phyloP scores from a whole-genome alignment of 2,888 invertebrate genomes.

The Horisme vitalbata region DNA sequence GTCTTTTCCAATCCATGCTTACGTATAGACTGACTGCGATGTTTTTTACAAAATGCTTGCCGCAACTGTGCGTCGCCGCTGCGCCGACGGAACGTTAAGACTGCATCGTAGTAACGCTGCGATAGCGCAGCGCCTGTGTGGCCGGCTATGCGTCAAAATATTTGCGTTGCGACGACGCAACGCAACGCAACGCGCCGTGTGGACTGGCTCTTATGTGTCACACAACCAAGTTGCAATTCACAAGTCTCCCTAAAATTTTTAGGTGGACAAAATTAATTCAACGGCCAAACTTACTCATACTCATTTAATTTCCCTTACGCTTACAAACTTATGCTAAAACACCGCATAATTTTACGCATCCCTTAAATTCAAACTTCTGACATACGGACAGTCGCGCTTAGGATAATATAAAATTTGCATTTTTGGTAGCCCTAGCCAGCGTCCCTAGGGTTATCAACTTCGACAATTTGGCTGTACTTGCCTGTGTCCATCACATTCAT shows the following conservation, averaged over 20 bases:
- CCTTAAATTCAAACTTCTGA: constrained; percentile 28
- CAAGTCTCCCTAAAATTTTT: neutral
- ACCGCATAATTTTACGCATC: constrained; percentile 22
- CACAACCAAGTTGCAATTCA: no score
- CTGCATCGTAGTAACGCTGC: no score
- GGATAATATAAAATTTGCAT: constrained; percentile 22
- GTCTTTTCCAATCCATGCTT: no score
- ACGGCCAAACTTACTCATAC: constrained; percentile 19
- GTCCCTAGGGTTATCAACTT: constrained; percentile 73
- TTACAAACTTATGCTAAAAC: constrained; percentile 26
- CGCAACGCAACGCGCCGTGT: no score
- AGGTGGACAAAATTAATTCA: constrained; percentile 24
- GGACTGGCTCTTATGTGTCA: no score
- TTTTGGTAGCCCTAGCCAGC: constrained; percentile 29
- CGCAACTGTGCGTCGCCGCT: no score
- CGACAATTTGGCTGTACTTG: constrained; percentile 69
- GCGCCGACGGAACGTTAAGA: no score
- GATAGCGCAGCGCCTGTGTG: no score
- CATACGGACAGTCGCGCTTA: constrained; percentile 20
- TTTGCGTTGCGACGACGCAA: no score
- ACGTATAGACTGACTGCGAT: no score
- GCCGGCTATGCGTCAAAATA: no score
- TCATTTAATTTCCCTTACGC: constrained; percentile 28
- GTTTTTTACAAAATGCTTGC: no score
- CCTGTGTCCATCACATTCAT: constrained; percentile 73